Conservation (phyloP, 2,113 vertebrate species). For the Caretta caretta region DNA sequence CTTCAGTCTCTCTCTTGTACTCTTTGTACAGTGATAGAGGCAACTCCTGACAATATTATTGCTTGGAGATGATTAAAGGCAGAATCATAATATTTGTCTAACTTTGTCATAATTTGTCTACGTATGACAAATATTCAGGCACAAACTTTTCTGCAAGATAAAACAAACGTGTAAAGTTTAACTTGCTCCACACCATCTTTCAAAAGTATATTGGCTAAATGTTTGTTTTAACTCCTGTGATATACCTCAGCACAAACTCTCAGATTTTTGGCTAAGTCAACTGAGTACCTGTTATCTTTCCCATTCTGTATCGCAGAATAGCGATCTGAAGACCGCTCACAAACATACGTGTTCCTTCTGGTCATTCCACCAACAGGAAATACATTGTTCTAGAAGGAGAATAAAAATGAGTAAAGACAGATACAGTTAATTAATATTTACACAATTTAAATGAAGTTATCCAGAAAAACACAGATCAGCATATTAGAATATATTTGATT, state of each 20-base stretch:
- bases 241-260: not conserved
- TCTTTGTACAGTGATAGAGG: not conserved
- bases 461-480: not conserved
- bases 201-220: not conserved
- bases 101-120: not conserved
- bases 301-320: slow-evolving; percentile 93
- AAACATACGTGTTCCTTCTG: slow-evolving; percentile 96
- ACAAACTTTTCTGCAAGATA: not conserved
- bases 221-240: not conserved
- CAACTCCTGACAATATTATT: not conserved
- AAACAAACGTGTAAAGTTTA: not conserved
- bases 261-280: not conserved
- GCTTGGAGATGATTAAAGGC: not conserved
- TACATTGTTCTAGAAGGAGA: slow-evolving; percentile 82
- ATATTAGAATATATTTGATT: not conserved
- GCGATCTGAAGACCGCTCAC: slow-evolving; percentile 92
- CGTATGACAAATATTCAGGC: not conserved
- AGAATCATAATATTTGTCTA: not conserved
- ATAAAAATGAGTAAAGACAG: slow-evolving; percentile 14
- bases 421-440: not conserved
- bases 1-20: not conserved
- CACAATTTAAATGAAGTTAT: not conserved
- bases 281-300: slow-evolving; percentile 94
- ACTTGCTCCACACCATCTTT: not conserved
- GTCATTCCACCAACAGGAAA: slow-evolving; percentile 92